phyloP scores from a whole-genome alignment of 37 sponge, comb jelly and placozoan genomes.

The Haliclona indistincta region DNA sequence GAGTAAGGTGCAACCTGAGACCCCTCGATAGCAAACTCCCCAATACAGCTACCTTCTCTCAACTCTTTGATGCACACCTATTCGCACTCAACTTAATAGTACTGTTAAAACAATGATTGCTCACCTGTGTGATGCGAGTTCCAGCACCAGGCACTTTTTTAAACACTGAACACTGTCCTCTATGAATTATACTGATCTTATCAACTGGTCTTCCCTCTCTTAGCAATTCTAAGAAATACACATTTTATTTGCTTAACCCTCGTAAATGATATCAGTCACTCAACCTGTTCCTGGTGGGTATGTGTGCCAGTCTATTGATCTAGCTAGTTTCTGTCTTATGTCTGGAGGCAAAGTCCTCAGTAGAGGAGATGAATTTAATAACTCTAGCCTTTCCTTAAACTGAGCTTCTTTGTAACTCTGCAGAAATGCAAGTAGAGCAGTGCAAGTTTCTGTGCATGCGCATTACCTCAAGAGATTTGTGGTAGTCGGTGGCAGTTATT shows the following conservation, averaged over 20 bases:
- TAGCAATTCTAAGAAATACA: conserved; percentile 17
- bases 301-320: conserved; percentile 33
- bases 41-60: conserved; percentile 29
- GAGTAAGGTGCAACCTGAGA: conserved; percentile 5
- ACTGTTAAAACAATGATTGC: not conserved
- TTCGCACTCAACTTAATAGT: not conserved
- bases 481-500: conserved; percentile 27
- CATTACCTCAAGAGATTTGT: conserved; percentile 31
- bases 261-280: not conserved
- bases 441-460: too few relatives aligned
- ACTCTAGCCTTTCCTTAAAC: not conserved
- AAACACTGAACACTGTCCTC: conserved; percentile 32
- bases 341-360: conserved; percentile 24
- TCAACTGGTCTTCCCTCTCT: conserved; percentile 25
- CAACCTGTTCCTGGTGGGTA: conserved; percentile 14
- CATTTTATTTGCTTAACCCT: not conserved
- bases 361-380: conserved; percentile 40
- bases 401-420: conserved; percentile 3
- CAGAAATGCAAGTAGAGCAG: not conserved
- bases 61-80: conserved; percentile 47
- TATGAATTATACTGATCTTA: conserved; percentile 27
- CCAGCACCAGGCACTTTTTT: not conserved
- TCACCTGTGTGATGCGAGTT: not conserved
- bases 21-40: conserved; percentile 28
- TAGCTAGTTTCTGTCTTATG: conserved; percentile 13